A percentile compares a stretch with the other conserved stretches of the same genome.
Conservation (phyloP, 2,888 invertebrate genomes). For the Megalurothrips usitatus region DNA sequence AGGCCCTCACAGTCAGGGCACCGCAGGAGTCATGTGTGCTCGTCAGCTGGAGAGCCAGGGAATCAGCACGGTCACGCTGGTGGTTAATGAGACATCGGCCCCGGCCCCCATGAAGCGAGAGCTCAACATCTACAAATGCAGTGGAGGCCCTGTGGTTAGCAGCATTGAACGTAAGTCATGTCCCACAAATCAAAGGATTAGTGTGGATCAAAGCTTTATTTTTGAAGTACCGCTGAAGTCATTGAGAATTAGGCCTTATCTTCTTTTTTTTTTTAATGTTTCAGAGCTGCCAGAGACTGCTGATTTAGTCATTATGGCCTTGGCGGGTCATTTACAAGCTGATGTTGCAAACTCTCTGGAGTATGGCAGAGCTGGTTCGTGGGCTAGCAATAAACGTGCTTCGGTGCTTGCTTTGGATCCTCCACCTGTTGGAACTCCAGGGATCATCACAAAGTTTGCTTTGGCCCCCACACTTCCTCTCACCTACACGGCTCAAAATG, state of each 20-base stretch:
- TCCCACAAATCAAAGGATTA: too few species aligned
- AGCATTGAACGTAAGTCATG: slow-evolving; percentile 39
- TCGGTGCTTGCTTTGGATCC: slow-evolving; percentile 73
- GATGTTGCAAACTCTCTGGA: slow-evolving; percentile 49
- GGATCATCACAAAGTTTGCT: slow-evolving; percentile 61
- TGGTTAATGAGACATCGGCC: slow-evolving; percentile 44
- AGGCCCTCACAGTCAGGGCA: slow-evolving; percentile 62
- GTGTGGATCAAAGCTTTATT: background rate
- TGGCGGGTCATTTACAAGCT: slow-evolving; percentile 40
- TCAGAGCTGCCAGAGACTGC: slow-evolving; percentile 48
- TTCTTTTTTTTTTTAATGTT: slow-evolving; percentile 33
- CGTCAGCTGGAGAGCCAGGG: slow-evolving; percentile 80
- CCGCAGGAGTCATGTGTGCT: slow-evolving; percentile 68
- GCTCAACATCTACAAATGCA: slow-evolving; percentile 61
- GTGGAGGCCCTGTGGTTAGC: slow-evolving; percentile 46
- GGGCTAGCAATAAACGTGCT: slow-evolving; percentile 67
- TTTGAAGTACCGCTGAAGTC: slow-evolving; percentile 4
- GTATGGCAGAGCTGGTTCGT: slow-evolving; percentile 56
- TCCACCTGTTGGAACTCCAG: slow-evolving; percentile 61
- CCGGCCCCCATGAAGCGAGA: slow-evolving; percentile 49
- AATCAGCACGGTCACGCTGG: slow-evolving; percentile 62
- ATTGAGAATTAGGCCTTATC: background rate
- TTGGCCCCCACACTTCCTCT: slow-evolving; percentile 68
- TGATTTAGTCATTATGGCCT: slow-evolving; percentile 55
- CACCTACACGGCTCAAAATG: slow-evolving; percentile 57